These are phyloP conservation scores for Numenius arquata DNA, from an alignment of 2,113 vertebrate species.

Conservation along the genomic window DNA sequence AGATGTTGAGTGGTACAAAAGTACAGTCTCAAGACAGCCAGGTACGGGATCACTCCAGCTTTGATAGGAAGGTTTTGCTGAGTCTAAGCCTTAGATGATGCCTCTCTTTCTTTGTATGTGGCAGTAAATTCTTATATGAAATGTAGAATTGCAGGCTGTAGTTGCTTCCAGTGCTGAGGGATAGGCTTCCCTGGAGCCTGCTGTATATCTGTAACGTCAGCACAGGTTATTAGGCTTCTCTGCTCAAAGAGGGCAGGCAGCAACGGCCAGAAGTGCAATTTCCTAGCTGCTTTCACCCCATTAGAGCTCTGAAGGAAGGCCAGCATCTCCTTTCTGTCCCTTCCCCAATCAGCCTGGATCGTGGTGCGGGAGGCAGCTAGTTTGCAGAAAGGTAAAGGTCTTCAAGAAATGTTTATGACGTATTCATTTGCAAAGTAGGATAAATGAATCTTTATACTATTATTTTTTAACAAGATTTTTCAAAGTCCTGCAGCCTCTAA, in stretches of 20 bases:
- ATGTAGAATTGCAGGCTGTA: fast-evolving
- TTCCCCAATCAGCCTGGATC: background rate
- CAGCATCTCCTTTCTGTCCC: background rate
- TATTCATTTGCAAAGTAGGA: background rate
- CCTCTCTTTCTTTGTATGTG: background rate
- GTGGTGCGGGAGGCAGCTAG: background rate
- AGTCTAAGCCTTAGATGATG: background rate
- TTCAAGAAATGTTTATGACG: background rate
- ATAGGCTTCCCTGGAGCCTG: background rate
- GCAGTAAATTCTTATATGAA: background rate
- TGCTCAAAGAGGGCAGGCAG: background rate
- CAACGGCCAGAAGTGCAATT: background rate
- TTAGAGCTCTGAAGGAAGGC: background rate
- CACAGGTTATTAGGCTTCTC: background rate
- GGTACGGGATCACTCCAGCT: background rate
- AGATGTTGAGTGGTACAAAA: background rate
- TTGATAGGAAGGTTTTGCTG: background rate
- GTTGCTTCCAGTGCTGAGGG: background rate
- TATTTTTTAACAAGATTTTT: background rate
- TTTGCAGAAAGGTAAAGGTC: background rate
- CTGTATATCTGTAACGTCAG: background rate
- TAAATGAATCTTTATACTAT: background rate
- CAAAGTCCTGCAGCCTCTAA: background rate
- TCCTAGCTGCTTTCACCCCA: background rate
- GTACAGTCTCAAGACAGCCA: background rate